phyloP scores from a whole-genome alignment of 2,888 invertebrate genomes.

The Graphium colonna region DNA sequence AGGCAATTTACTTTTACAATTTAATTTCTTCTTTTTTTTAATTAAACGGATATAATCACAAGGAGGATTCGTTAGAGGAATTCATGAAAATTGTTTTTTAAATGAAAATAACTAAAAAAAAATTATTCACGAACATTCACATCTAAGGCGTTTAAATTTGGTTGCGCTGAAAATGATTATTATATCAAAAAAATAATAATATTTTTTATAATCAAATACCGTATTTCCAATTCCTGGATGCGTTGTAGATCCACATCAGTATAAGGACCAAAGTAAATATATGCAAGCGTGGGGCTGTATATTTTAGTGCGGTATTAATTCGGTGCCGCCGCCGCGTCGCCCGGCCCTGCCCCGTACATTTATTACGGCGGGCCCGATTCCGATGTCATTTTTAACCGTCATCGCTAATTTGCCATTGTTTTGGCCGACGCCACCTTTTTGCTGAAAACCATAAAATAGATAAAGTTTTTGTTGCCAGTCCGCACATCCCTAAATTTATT shows the following conservation, averaged over 20 bases:
- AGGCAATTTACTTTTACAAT: no score
- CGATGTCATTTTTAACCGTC: conserved; percentile 75
- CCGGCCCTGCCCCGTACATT: conserved; percentile 39
- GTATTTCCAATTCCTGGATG: neutral
- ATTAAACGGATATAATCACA: no score
- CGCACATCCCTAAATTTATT: conserved; percentile 65
- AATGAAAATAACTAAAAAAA: no score
- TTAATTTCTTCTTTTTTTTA: no score
- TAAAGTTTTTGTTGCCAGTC: conserved; percentile 61
- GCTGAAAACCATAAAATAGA: conserved; percentile 74
- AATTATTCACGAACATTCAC: no score
- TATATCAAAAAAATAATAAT: no score
- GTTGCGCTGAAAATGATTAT: no score
- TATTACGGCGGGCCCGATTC: conserved; percentile 43
- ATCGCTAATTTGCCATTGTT: conserved; percentile 78
- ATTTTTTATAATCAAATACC: no score
- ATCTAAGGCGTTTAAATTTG: no score
- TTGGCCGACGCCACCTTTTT: conserved; percentile 74
- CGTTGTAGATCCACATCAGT: conserved; percentile 4
- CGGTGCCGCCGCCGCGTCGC: conserved; percentile 41
- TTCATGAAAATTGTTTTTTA: no score
- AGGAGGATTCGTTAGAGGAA: no score
- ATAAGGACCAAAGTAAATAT: conserved; percentile 6
- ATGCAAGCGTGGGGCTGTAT: conserved; percentile 16
- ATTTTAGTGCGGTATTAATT: conserved; percentile 49